Evolutionary conservation across 2,113 vertebrate genomes (phyloP), one percentile per base, ranked within the genome.

Genomic region (Vulpes vulpes): DNA sequence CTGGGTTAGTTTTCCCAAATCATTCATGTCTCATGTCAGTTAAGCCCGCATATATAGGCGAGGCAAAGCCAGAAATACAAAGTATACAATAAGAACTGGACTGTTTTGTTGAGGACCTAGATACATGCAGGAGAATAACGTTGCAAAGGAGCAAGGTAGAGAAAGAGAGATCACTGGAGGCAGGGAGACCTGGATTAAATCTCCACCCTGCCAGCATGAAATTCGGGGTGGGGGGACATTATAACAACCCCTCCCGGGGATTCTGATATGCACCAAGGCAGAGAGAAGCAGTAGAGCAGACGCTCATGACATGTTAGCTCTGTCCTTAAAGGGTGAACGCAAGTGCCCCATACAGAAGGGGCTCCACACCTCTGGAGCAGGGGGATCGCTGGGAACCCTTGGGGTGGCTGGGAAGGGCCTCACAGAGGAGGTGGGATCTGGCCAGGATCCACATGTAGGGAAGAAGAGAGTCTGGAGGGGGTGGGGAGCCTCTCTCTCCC

Each of bases 131-230:
- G 23, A 32, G 11, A 84, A 76, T 35, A 76, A 59, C 11, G 43
- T 64, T 12, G 83, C 60, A 60, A 16, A 49, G 23, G 35, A 53
- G 19, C 23, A n/a, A 71, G 23, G 65, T 23, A 59, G 32, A 30
- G 43, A 20, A 49, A 65, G 64, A 86, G 17, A 49, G 81, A 11
- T 38, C 2, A 5, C 43, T 14, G 19, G 15, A 76, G 25, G 27
- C 84, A 23, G 35, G 19, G 12, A 12, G 10, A n/a, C 4, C 0
- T 32, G 43, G 12, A 43, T 35, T 51, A 57, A 19, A 9, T 64
- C n/a, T 19, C 9, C 12, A 1, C 2, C 5, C 25, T 0, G 32
- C 35, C 19, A 0, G 10, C 25, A 60, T 38, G n/a, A 80, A 19
- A n/a, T 38, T 64, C 1, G 43, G 43, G 43, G 43, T 22, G 27